Evolutionary conservation across 2,797 vertebrate genomes (phyloP).

Genomic region (Gadopsis bispinosus): DNA sequence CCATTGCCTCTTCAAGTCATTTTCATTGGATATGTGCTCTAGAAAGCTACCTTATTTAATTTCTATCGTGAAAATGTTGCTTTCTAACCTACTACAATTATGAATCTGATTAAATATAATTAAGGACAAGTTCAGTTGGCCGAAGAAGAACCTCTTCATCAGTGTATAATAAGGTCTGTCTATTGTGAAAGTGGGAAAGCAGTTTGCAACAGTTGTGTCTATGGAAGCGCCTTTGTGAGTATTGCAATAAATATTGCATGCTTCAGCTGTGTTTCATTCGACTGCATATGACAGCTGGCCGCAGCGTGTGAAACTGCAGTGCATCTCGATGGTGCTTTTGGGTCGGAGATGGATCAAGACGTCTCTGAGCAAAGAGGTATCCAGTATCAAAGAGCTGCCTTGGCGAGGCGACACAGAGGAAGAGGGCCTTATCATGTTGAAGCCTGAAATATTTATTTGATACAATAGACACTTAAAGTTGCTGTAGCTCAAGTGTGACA

Average conservation of each 20-base stretch:
- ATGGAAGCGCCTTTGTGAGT: slow-evolving; percentile 51
- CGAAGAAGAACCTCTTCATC: neutral
- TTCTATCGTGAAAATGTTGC: neutral
- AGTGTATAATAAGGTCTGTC: neutral
- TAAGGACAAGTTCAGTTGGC: neutral
- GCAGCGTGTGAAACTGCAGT: slow-evolving; percentile 51
- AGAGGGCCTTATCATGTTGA: slow-evolving; percentile 68
- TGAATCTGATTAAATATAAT: neutral
- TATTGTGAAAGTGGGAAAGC: slow-evolving; percentile 31
- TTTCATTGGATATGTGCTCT: neutral
- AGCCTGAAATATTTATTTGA: slow-evolving; percentile 78
- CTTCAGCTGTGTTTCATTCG: slow-evolving; percentile 68
- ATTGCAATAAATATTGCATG: slow-evolving; percentile 73
- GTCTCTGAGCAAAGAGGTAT: slow-evolving; percentile 60
- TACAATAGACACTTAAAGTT: slow-evolving; percentile 70
- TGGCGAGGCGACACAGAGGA: slow-evolving; percentile 52
- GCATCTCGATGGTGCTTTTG: slow-evolving; percentile 59
- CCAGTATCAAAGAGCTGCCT: slow-evolving; percentile 68
- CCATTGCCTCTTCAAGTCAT: neutral
- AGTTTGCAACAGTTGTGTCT: slow-evolving; percentile 57
- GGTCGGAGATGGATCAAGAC: slow-evolving; percentile 63
- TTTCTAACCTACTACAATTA: neutral
- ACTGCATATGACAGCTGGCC: slow-evolving; percentile 70
- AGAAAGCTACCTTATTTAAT: neutral
- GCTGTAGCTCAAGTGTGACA: slow-evolving; percentile 63